Base-by-base conservation (phyloP, 2,888 invertebrate species). In the Phortica okadai region DNA sequence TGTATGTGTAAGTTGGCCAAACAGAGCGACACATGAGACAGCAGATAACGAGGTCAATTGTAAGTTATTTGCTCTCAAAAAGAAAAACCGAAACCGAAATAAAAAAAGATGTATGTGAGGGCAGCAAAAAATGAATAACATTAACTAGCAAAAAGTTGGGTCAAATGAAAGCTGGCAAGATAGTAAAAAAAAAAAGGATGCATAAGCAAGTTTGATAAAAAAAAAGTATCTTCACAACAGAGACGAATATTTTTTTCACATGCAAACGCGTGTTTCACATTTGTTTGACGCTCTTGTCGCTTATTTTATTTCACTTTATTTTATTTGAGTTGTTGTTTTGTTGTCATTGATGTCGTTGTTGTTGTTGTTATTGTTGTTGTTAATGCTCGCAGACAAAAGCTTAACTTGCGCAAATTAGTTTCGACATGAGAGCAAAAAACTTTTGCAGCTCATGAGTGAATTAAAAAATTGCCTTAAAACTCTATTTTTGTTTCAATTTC, bases 41-140 rank as follows among this genome's bases (percentile, higher is more conserved):
- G 75, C 77, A 80, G 75, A 87, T 86, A 88, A 86, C 85, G 85
- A 86, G 88, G 85, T 86, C 87, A 86, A 86, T 86, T 88, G 85
- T 86, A 85, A 86, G 88, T 88, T 86, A 88, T 86, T 85, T 86
- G 50, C 62, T 62, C 87, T 76, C 25, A 62, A 69, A 70, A 69
- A 77, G 79, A 76, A 76, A 25, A 25, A 14, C 50, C 8, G 14
- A 8, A 41, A 44, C 25, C 44, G 67, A 73, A 25, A 74, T 74
- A 74, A 25, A 64, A 58, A 11, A 16, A 45, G 50, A 56, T 14
- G 56, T 16, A 81, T 78, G 78, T 80, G 81, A 77, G 78, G 73
- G 78, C 80, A 75, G 74, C 78, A 75, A 83, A 73, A 74, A 88
- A 82, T 85, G 86, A 85, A 86, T 88, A 85, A 83, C 79, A 85